Base-by-base conservation (phyloP, 2,113 vertebrate species). In the Noturus placidus region DNA sequence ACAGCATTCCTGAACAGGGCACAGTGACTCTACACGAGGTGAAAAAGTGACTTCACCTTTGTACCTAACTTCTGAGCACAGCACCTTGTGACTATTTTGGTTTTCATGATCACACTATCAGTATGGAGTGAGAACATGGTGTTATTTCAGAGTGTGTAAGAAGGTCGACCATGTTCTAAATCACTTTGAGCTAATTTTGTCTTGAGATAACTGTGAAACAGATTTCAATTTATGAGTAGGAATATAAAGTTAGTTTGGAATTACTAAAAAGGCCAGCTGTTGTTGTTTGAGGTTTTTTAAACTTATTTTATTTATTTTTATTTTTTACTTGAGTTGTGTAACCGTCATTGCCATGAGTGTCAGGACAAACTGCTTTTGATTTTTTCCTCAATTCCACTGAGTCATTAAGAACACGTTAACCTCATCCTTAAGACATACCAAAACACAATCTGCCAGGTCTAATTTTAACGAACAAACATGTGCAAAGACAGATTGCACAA, bases 1-100 rank as follows among this genome's bases (percentile, higher is more conserved):
- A 95, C 93, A 94, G 93, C 92, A 85, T 89, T 90, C 90, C 87
- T 87, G 82, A 89, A 84, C 77, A 83, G 72, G 42, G 35, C 54
- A 57, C 84, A 83, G 82, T 19, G 4, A 63, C 22, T 19, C 35
- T 57, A 86, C 46, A 57, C 59, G 8, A 11, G 20, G 59, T n/a
- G 56, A 50, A 63, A 27, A 30, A 59, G 70, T 82, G 57, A 80
- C 56, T 69, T 25, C 54, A 82, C 79, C 33, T 82, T 25, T 82
- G 25, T 67, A 50, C 25, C 11, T 1, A 52, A 19, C 30, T 69
- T 52, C 25, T 46, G 59, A 46, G 17, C 20, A 27, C 14, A 57
- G 33, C 33, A 74, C 54, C 35, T 72, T 84, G 74, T 50, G n/a
- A 79, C 76, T 33, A 69, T 79, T 86, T 86, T 63, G 0, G 17